Base-by-base conservation (phyloP, 2,113 vertebrate species). In the Butorides virescens region DNA sequence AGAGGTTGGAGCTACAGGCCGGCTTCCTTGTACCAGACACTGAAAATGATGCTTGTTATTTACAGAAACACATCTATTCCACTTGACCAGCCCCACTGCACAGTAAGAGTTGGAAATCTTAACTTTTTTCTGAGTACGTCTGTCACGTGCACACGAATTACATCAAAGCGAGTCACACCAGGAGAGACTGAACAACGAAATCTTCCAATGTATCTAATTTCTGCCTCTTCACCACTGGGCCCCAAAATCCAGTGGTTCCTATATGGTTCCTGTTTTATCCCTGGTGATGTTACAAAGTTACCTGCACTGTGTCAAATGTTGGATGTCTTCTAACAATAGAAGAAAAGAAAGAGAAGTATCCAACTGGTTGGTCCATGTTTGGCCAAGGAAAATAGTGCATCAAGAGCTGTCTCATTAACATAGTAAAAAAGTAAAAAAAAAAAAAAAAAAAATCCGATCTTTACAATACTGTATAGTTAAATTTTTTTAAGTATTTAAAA, bases 401-500 rank as follows among this genome's bases (percentile, higher is more conserved):
- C 76, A 87, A 85, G 37, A 95, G 56, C 77, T 93, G 77, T 76
- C 94, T 97, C 89, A 30, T 66, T 63, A 82, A 46, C 30, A 47
- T 9, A 74, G 26, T 49, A 65, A 92, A 92, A 95, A 79, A 39
- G 6, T 10, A 3, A 7, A 19, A 26, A 53, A 25, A 67, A 36
- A 47, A 47, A 47, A 47, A 49, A 23, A 19, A 26, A 47, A 20
- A 39, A 8, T 65, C 59, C 77, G 79, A 7, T 88, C 89, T 96
- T 96, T 97, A 74, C 47, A 93, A 87, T 4, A 8, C 52, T 96
- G 75, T 93, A 89, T 92, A 94, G 23, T 90, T 81, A 84, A 37
- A 8, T 50, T 97, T 96, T 95, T 97, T 80, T 3, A 95, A 92
- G 37, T 90, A 70, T 91, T 86, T 89, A 39, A 91, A 92, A 97